Percentiles rank a stretch among this genome's conserved stretches.
Conservation (phyloP, 2,888 invertebrate species). For the Bugulina stolonifera region DNA sequence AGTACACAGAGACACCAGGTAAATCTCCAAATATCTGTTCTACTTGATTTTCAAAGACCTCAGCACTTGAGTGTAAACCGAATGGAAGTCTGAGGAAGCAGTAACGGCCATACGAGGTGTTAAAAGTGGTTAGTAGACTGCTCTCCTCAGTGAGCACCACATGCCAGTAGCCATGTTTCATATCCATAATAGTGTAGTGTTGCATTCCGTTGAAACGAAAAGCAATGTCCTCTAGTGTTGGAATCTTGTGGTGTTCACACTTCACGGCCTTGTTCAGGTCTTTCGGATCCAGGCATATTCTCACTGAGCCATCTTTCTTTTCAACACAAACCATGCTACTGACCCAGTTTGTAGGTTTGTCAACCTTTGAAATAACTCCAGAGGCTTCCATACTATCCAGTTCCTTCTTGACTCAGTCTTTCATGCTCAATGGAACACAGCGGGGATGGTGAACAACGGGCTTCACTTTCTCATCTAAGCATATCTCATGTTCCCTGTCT, state of each 20-base stretch:
- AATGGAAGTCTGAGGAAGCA: background rate
- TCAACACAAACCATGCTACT: constrained; percentile 12
- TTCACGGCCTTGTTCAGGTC: background rate
- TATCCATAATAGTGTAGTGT: constrained; percentile 30
- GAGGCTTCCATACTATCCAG: constrained; percentile 1
- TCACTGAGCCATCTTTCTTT: background rate
- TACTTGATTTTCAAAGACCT: constrained; percentile 26
- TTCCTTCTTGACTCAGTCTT: background rate
- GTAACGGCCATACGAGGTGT: constrained; percentile 30
- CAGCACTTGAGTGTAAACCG: background rate
- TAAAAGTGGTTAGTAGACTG: constrained; percentile 32
- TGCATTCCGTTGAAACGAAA: constrained; percentile 30
- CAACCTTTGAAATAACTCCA: background rate
- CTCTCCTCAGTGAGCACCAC: constrained; percentile 31
- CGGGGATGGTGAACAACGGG: background rate
- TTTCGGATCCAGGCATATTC: constrained; percentile 4
- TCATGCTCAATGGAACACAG: background rate
- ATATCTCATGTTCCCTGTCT: background rate
- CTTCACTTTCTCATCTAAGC: background rate
- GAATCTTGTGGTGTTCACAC: constrained; percentile 15
- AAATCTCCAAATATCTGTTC: constrained; percentile 30
- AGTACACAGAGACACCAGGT: constrained; percentile 29
- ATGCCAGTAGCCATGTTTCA: constrained; percentile 33
- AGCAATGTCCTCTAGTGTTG: background rate
- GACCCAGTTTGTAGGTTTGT: constrained; percentile 16